phyloP scores from a whole-genome alignment of 2,797 vertebrate genomes.

The Melanotaenia pygmaea region DNA sequence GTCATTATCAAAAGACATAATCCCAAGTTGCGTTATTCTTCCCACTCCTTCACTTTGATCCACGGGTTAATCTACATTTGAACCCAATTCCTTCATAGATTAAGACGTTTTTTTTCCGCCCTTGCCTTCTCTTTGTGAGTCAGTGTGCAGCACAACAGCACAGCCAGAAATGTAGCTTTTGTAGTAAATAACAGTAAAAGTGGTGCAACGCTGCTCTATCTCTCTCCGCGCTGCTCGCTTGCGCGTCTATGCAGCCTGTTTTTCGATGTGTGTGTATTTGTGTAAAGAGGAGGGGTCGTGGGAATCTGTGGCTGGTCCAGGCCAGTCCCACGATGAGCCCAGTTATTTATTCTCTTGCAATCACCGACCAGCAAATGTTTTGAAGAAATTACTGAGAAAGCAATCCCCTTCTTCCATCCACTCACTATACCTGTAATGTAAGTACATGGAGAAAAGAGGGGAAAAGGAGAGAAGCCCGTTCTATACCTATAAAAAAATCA shows the following conservation, averaged over 20 bases:
- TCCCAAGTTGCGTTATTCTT: constrained; percentile 50
- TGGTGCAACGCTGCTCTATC: constrained; percentile 74
- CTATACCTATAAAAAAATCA: not conserved
- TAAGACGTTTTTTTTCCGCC: constrained; percentile 12
- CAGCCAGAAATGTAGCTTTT: constrained; percentile 46
- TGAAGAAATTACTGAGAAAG: constrained; percentile 11
- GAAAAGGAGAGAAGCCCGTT: not conserved
- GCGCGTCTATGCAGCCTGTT: constrained; percentile 60
- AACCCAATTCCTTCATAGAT: constrained; percentile 28
- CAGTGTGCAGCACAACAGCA: constrained; percentile 39
- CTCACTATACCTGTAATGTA: not conserved
- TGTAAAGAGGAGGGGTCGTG: constrained; percentile 79
- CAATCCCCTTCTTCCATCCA: not conserved
- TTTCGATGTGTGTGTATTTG: constrained; percentile 27
- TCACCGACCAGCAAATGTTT: constrained; percentile 20
- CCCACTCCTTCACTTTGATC: constrained; percentile 59
- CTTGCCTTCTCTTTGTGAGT: constrained; percentile 16
- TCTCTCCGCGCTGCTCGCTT: constrained; percentile 44
- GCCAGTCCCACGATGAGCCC: constrained; percentile 77
- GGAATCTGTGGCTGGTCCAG: constrained; percentile 74
- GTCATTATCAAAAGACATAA: constrained; percentile 64
- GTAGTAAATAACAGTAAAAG: constrained; percentile 53
- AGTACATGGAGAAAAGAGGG: constrained; percentile 6
- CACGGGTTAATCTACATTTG: constrained; percentile 54
- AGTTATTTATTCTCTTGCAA: constrained; percentile 74